phyloP scores from a whole-genome alignment of 2,888 invertebrate species.

The Acanthacorydalis orientalis region DNA sequence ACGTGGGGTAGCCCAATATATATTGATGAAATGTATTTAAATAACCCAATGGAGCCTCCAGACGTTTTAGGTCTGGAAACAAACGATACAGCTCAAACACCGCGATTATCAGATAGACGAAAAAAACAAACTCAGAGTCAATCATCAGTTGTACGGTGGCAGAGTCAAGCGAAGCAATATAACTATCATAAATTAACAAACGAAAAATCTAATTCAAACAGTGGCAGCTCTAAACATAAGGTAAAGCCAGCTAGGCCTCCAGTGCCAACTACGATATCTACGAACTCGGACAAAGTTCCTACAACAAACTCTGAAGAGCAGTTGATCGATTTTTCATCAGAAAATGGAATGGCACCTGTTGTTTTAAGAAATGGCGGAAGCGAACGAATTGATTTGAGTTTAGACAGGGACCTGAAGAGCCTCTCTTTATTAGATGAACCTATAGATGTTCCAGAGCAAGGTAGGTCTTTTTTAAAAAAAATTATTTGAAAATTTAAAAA shows the following conservation, averaged over 20 bases:
- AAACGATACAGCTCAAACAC: slow-evolving; percentile 18
- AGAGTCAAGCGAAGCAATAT: slow-evolving; percentile 41
- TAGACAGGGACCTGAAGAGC: slow-evolving; percentile 16
- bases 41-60: slow-evolving; percentile 58
- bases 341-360: slow-evolving; percentile 19
- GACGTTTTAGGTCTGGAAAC: slow-evolving; percentile 35
- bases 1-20: slow-evolving; percentile 71
- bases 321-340: slow-evolving; percentile 56
- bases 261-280: slow-evolving; percentile 18
- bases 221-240: slow-evolving; percentile 11
- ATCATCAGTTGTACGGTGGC: slow-evolving; percentile 21
- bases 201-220: slow-evolving; percentile 28
- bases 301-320: slow-evolving; percentile 36
- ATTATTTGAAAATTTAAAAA: too few relatives aligned
- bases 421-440: slow-evolving; percentile 53
- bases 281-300: slow-evolving; percentile 13
- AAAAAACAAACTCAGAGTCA: slow-evolving; percentile 26
- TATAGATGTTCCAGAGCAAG: slow-evolving; percentile 47
- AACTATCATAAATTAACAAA: slow-evolving; percentile 70
- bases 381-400: slow-evolving; percentile 2
- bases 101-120: slow-evolving; percentile 26
- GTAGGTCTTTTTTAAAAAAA: slow-evolving; percentile 18
- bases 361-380: slow-evolving; percentile 5
- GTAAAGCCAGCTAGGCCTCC: slow-evolving; percentile 27
- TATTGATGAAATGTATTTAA: slow-evolving; percentile 62